phyloP scores from a whole-genome alignment of 2,113 vertebrate genomes.

The Cyphomyrus discorhynchus region DNA sequence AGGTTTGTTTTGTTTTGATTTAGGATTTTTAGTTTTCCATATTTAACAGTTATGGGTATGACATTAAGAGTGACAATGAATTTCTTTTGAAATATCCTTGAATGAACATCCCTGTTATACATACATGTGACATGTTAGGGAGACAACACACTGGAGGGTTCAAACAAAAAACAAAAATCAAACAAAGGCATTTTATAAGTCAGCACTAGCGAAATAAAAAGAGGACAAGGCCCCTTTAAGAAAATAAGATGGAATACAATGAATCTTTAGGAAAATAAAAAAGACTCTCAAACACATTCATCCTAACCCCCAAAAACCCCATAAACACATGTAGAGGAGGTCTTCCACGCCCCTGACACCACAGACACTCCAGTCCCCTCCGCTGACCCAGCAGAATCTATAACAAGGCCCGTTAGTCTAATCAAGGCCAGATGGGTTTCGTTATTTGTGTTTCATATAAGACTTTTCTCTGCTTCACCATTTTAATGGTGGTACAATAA shows the following conservation, averaged over 20 bases:
- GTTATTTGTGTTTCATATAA: not conserved
- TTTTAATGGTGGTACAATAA: not conserved
- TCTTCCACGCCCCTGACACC: not conserved
- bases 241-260: not conserved
- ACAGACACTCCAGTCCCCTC: not conserved
- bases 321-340: not conserved
- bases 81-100: not conserved
- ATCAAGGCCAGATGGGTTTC: not conserved
- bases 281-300: not conserved
- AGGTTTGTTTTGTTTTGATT: not conserved
- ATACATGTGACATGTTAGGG: not conserved
- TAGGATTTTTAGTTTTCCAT: not conserved
- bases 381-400: not conserved
- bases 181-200: not conserved
- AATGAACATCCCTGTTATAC: not conserved
- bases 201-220: not conserved
- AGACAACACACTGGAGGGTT: not conserved
- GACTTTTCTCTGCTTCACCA: not conserved
- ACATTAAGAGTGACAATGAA: not conserved
- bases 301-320: not conserved
- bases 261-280: not conserved
- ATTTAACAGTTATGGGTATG: not conserved
- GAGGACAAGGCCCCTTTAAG: not conserved
- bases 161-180: not conserved
- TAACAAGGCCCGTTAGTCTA: not conserved